Evolutionary conservation across 2,888 invertebrate genomes (phyloP).

Genomic region (Cheilosia vernalis): DNA sequence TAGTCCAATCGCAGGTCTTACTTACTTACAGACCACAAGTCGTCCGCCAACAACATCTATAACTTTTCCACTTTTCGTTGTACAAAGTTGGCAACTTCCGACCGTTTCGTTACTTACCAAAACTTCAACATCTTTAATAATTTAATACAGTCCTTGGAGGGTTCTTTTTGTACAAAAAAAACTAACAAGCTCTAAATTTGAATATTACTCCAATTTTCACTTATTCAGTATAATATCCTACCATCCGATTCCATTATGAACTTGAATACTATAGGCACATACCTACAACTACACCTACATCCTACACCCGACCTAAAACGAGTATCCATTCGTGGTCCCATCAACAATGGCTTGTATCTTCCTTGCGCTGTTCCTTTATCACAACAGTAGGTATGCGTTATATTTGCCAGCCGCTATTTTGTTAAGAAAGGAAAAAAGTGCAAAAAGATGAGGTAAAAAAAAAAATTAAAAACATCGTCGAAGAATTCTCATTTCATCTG

Average conservation of each 20-base stretch:
- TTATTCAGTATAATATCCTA: constrained; percentile 57
- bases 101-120: not conserved
- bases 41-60: too few relatives aligned
- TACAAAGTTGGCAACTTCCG: not conserved
- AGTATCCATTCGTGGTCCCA: constrained; percentile 33
- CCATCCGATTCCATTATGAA: constrained; percentile 63
- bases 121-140: not conserved
- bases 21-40: too few relatives aligned
- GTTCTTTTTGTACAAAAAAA: not conserved
- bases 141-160: constrained; percentile 10
- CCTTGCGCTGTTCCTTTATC: constrained; percentile 39
- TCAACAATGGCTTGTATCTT: constrained; percentile 45
- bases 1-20: too few relatives aligned
- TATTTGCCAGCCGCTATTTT: constrained; percentile 64
- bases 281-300: too few relatives aligned
- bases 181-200: constrained; percentile 56
- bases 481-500: constrained; percentile 74
- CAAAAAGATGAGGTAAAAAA: constrained; percentile 12
- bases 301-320: constrained; percentile 42
- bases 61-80: too few relatives aligned
- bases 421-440: constrained; percentile 39
- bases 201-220: constrained; percentile 72
- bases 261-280: constrained; percentile 31
- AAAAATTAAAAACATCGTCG: constrained; percentile 59
- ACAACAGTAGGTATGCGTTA: constrained; percentile 63